A percentile compares a stretch with the other conserved stretches of the same genome.
These are phyloP conservation scores for Conus canariensis DNA, from an alignment of 2,888 invertebrate species.

Conservation along the genomic window DNA sequence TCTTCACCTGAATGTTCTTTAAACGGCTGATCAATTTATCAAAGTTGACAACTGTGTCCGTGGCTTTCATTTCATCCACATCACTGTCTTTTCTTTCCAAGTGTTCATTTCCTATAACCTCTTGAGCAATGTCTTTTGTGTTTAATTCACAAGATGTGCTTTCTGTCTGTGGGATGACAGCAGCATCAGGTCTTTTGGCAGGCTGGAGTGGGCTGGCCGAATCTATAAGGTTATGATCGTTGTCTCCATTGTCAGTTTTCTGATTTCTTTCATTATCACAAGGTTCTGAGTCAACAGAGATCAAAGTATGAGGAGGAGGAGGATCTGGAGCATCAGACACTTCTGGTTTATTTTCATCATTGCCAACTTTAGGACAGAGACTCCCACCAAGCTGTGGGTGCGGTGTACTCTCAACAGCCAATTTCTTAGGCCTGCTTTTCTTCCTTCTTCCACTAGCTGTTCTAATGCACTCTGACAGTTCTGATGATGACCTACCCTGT, in stretches of 20 bases:
- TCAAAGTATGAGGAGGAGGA: neutral
- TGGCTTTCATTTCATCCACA: neutral
- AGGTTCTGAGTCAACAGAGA: neutral
- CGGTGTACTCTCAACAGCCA: neutral
- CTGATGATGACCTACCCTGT: neutral
- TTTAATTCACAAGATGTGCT: neutral
- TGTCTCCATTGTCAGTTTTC: neutral
- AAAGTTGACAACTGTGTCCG: constrained; percentile 1
- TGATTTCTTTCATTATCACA: neutral
- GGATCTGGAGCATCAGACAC: too few species aligned
- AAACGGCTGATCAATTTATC: constrained; percentile 5
- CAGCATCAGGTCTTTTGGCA: neutral
- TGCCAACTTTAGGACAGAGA: neutral
- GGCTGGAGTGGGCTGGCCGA: neutral
- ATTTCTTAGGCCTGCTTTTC: neutral
- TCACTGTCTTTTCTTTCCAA: neutral
- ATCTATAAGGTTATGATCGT: neutral
- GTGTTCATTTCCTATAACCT: neutral
- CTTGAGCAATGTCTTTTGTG: neutral
- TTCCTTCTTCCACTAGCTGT: neutral
- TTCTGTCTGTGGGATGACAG: neutral
- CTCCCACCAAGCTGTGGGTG: neutral
- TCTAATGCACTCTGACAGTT: neutral
- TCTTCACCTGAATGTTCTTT: neutral
- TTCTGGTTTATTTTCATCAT: too few species aligned